phyloP scores from a whole-genome alignment of 2,113 vertebrate species.

The Zootoca vivipara region DNA sequence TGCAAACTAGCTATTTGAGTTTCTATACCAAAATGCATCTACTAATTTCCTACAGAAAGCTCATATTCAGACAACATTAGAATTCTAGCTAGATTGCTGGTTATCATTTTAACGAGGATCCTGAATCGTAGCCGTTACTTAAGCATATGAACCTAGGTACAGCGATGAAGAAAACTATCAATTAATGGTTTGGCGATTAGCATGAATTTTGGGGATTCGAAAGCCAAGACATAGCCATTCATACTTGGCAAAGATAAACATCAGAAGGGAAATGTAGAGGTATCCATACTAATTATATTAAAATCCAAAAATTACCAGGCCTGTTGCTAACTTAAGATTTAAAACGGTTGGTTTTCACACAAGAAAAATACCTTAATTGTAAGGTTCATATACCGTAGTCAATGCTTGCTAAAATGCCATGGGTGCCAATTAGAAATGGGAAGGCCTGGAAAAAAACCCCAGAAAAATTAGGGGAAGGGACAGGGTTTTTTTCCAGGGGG shows the following conservation, averaged over 20 bases:
- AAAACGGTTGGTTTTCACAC: not conserved
- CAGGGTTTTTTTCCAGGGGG: too few relatives aligned
- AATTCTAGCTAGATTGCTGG: not conserved
- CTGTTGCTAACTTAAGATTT: too few relatives aligned
- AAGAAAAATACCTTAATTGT: not conserved
- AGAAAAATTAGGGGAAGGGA: too few relatives aligned
- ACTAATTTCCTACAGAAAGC: not conserved
- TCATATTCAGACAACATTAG: not conserved
- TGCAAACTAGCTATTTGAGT: not conserved
- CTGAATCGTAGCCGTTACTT: not conserved
- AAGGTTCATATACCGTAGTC: too few relatives aligned
- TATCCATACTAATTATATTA: conserved; percentile 5
- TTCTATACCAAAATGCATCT: not conserved
- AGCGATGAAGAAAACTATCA: not conserved
- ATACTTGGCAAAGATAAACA: conserved; percentile 2
- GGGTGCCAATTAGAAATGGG: too few relatives aligned
- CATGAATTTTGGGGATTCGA: not conserved
- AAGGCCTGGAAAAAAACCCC: too few relatives aligned
- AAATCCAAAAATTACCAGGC: not conserved
- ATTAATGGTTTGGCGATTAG: conserved; percentile 9
- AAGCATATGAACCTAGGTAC: not conserved
- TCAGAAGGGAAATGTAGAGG: not conserved
- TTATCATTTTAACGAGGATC: not conserved
- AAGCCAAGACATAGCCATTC: not conserved
- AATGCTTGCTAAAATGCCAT: too few relatives aligned